phyloP scores from a whole-genome alignment of 2,113 vertebrate genomes.

The Austrofundulus limnaeus region DNA sequence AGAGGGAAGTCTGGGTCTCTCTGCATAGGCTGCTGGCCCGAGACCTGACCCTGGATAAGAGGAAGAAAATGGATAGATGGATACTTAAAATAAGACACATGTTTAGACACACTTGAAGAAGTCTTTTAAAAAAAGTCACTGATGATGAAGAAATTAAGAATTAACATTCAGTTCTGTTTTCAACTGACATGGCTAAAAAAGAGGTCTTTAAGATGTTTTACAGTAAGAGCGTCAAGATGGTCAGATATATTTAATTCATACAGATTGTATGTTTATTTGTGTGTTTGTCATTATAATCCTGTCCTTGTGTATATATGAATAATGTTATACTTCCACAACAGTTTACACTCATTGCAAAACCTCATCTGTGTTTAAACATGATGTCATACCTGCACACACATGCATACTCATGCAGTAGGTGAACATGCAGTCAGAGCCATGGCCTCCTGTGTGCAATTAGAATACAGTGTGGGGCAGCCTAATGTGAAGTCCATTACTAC shows the following conservation, averaged over 20 bases:
- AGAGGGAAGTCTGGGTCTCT: too few species aligned
- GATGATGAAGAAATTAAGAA: too few species aligned
- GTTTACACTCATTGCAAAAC: constrained; percentile 58
- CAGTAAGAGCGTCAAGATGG: background rate
- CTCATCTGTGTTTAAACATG: constrained; percentile 67
- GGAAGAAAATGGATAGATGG: too few species aligned
- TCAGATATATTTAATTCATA: constrained; percentile 4
- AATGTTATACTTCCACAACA: constrained; percentile 48
- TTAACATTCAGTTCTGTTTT: too few species aligned
- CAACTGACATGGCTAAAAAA: too few species aligned
- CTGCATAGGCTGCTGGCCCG: too few species aligned
- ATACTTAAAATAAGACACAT: background rate
- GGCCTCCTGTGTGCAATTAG: constrained; percentile 65
- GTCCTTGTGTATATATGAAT: constrained; percentile 56
- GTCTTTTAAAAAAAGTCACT: too few species aligned
- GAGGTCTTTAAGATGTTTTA: background rate
- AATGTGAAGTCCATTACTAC: constrained; percentile 64
- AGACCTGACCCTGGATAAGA: too few species aligned
- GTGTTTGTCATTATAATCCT: constrained; percentile 46
- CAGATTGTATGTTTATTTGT: constrained; percentile 7
- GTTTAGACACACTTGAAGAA: background rate
- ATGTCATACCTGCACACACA: constrained; percentile 50
- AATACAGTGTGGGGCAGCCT: constrained; percentile 43
- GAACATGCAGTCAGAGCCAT: constrained; percentile 4
- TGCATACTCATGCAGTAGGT: constrained; percentile 6